Evolutionary conservation across 2,797 vertebrate genomes (phyloP).

Genomic region (Pangasius mekongensis): DNA sequence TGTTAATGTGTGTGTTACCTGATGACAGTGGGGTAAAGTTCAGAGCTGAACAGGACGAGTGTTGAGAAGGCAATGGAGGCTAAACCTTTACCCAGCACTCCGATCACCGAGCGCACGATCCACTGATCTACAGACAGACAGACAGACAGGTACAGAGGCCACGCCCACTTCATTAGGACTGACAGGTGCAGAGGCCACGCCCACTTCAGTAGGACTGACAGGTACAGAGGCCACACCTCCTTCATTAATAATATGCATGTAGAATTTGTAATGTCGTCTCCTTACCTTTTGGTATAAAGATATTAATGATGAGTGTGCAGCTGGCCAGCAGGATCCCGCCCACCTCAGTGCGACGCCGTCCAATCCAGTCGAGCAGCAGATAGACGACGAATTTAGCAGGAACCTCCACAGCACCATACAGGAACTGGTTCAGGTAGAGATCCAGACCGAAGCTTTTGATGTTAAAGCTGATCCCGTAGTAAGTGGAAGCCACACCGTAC

Average conservation of each 20-base stretch:
- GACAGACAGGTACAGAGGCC: too few species aligned
- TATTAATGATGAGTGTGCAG: slow-evolving; percentile 71
- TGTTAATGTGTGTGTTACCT: slow-evolving; percentile 78
- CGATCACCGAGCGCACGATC: slow-evolving; percentile 74
- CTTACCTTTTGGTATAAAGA: slow-evolving; percentile 73
- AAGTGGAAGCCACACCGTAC: slow-evolving; percentile 88
- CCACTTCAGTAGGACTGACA: not conserved
- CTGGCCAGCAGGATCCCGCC: slow-evolving; percentile 71
- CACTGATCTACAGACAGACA: slow-evolving; percentile 68
- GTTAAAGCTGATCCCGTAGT: slow-evolving; percentile 86
- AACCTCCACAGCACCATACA: slow-evolving; percentile 82
- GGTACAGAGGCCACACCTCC: not conserved
- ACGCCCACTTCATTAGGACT: too few species aligned
- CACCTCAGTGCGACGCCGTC: slow-evolving; percentile 72
- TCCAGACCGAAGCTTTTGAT: slow-evolving; percentile 81
- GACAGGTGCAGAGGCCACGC: not conserved
- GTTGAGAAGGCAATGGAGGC: slow-evolving; percentile 86
- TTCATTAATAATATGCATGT: not conserved
- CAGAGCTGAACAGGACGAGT: slow-evolving; percentile 81
- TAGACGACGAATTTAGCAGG: slow-evolving; percentile 83
- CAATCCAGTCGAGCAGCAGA: slow-evolving; percentile 73
- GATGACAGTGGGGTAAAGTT: slow-evolving; percentile 89
- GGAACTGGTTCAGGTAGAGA: slow-evolving; percentile 84
- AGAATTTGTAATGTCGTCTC: not conserved
- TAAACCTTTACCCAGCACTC: slow-evolving; percentile 80